A percentile compares a stretch with the other conserved stretches of the same genome.
These are phyloP conservation scores for Corythornis madagascariensis DNA, from an alignment of 2,113 vertebrate genomes.

Conservation along the genomic window DNA sequence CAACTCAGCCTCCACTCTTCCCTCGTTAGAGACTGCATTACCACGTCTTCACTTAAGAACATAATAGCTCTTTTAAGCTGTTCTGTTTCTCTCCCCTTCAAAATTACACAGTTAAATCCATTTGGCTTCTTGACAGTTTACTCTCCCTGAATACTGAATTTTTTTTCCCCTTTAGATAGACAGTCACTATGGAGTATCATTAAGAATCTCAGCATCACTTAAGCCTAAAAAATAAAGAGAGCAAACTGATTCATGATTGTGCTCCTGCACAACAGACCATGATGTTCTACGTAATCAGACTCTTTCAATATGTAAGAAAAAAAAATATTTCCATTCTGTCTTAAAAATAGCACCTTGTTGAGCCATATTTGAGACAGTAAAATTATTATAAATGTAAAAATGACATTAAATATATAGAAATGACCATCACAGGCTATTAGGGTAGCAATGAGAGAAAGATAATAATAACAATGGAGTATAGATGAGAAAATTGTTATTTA, in stretches of 20 bases:
- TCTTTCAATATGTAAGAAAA: not conserved
- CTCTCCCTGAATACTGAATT: not conserved
- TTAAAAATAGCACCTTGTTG: slow-evolving; percentile 30
- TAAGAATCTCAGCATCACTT: not conserved
- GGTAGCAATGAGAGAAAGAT: slow-evolving; percentile 5
- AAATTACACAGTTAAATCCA: not conserved
- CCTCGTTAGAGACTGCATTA: not conserved
- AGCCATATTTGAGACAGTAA: slow-evolving; percentile 18
- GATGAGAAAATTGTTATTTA: slow-evolving; percentile 25
- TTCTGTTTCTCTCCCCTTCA: not conserved
- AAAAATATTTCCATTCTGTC: slow-evolving; percentile 7
- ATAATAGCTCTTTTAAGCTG: not conserved
- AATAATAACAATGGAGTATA: not conserved
- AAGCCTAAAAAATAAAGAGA: not conserved
- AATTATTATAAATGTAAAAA: slow-evolving; percentile 24
- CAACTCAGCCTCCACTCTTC: not conserved
- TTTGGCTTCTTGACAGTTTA: not conserved
- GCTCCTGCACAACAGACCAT: not conserved
- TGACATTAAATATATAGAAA: slow-evolving; percentile 14
- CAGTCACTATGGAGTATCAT: not conserved
- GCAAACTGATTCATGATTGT: not conserved
- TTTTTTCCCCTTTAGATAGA: not conserved
- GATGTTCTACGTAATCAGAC: not conserved
- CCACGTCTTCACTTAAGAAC: not conserved
- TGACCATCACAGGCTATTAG: not conserved